Percentiles rank a stretch among this genome's conserved stretches.
Conservation (phyloP, 2,888 invertebrate species). For the Aethes cnicana region DNA sequence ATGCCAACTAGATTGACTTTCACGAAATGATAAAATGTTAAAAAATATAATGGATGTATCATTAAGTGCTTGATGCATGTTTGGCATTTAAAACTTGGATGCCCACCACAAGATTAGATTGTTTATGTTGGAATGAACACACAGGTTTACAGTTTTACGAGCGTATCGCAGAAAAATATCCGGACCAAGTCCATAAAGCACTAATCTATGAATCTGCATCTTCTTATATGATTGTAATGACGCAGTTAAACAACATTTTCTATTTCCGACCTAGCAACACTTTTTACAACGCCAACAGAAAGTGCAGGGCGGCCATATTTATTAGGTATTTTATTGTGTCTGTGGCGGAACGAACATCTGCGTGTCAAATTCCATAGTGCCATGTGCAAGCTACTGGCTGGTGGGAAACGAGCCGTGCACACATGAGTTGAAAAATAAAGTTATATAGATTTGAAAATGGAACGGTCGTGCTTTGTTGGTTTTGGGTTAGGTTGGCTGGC, state of each 20-base stretch:
- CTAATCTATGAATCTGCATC: background rate
- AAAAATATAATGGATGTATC: conserved; percentile 21
- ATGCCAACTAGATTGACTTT: conserved; percentile 29
- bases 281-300: conserved; percentile 31
- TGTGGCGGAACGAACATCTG: conserved; percentile 76
- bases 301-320: conserved; percentile 57
- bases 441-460: conserved; percentile 50
- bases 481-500: conserved; percentile 25
- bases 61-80: background rate
- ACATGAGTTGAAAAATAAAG: conserved; percentile 56
- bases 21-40: conserved; percentile 26
- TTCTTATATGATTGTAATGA: conserved; percentile 5
- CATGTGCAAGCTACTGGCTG: conserved; percentile 74
- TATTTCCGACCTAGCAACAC: conserved; percentile 28
- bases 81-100: no score
- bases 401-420: conserved; percentile 75
- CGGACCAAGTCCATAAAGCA: conserved; percentile 2
- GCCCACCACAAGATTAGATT: no score
- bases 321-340: conserved; percentile 73
- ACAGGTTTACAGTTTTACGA: background rate
- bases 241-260: conserved; percentile 5
- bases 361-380: conserved; percentile 79
- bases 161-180: background rate
- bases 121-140: no score
- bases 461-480: conserved; percentile 38